phyloP scores from a whole-genome alignment of 2,113 vertebrate species.

The Chroicocephalus ridibundus region DNA sequence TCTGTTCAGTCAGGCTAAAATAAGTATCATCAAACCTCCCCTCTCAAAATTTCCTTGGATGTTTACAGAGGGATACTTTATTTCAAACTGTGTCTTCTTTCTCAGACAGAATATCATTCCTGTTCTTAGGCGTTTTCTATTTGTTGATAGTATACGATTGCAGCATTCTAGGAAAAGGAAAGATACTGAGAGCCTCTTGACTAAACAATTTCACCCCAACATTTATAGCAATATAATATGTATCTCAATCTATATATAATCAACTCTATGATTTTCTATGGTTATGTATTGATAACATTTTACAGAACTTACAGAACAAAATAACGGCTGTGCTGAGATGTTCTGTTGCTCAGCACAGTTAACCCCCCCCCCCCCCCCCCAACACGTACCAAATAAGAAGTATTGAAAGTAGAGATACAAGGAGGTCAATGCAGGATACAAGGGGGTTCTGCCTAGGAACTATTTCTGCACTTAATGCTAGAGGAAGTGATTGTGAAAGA shows the following conservation, averaged over 20 bases:
- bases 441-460: not conserved
- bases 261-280: too few relatives aligned
- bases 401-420: rapidly evolving
- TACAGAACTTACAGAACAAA: not conserved
- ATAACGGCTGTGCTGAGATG: not conserved
- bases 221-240: not conserved
- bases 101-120: not conserved
- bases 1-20: not conserved
- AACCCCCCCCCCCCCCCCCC: not conserved
- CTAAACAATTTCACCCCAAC: not conserved
- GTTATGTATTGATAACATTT: not conserved
- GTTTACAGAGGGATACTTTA: not conserved
- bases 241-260: not conserved
- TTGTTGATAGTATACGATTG: not conserved
- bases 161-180: not conserved
- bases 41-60: not conserved
- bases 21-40: not conserved
- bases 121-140: not conserved
- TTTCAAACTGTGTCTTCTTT: not conserved
- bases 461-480: not conserved
- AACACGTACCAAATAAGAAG: not conserved
- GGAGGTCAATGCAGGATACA: not conserved
- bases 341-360: not conserved
- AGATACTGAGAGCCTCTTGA: not conserved
- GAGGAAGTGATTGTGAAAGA: slow-evolving; percentile 46